Base-by-base conservation (phyloP, 2,797 vertebrate genomes). In the Cheirogaleus major region DNA sequence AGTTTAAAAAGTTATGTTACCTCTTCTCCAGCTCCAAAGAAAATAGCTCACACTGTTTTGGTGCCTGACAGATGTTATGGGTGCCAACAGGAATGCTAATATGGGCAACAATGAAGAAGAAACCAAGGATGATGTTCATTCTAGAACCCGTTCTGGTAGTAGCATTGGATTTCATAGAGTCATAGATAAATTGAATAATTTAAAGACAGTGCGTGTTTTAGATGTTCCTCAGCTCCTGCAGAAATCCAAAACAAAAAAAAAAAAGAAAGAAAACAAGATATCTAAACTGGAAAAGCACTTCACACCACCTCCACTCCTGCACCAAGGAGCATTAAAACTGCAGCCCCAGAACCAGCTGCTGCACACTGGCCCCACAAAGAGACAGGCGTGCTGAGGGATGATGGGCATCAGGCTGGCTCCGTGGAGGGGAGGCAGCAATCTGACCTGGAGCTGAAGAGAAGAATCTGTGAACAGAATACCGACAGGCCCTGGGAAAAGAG, bases 311-410 rank as follows among this genome's bases (percentile, higher is more conserved):
- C 35, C 35, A 35, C 0, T 4, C 6, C 43, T 57, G 38, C 15
- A 18, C 43, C 65, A 50, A 67, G n/a, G 4, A 55, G n/a, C 59
- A 10, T 15, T 1, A 23, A 5, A 4, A 52, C 0, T 4, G 0
- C 15, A 3, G 3, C 32, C n/a, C 55, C 4, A 30, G 59, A 38
- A 14, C 2, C 2, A 11, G 45, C 76, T 0, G 11, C 27, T 32
- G 5, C 5, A 0, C 1, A 0, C 38, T 7, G 11, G 45, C 1
- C 18, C 3, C 13, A 22, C 18, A 13, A 38, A 41, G 41, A 38
- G 30, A 61, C 57, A 35, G 72, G 79, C 3, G 27, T 52, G 38
- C 20, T 23, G 35, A 13, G 3, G 32, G 25, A 15, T 0, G 22
- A 8, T 2, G 41, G 72, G 18, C 50, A 3, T 17, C 27, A n/a